A percentile compares a stretch with the other conserved stretches of the same genome.
Conservation (phyloP, 2,797 vertebrate species). For the Sebastes steindachneri region DNA sequence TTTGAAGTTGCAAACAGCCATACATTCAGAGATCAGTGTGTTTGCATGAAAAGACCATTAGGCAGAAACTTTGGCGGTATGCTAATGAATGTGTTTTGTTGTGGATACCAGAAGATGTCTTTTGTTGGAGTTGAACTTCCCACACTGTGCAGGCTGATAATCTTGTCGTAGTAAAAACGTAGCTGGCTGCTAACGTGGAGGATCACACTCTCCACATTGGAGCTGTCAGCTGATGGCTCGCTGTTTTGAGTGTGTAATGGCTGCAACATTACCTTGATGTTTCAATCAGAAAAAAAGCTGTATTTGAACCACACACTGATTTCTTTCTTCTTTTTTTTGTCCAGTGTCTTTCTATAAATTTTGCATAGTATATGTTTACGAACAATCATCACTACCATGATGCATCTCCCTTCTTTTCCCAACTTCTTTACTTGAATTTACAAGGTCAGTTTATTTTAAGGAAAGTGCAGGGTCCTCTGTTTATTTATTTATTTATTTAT, state of each 20-base stretch:
- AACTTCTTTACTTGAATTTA: neutral
- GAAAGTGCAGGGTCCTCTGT: neutral
- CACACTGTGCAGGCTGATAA: neutral
- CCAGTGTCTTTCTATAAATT: neutral
- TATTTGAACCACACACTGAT: neutral
- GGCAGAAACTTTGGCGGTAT: conserved; percentile 64
- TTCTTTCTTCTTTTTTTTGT: no score
- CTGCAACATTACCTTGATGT: neutral
- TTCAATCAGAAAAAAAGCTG: neutral
- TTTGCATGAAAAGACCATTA: conserved; percentile 31
- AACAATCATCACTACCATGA: neutral
- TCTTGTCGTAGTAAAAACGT: conserved; percentile 37
- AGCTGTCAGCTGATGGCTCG: conserved; percentile 72
- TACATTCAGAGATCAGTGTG: neutral
- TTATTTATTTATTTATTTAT: no score
- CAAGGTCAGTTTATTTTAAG: neutral
- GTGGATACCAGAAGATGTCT: conserved; percentile 44
- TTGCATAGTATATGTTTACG: neutral
- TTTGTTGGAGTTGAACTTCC: conserved; percentile 22
- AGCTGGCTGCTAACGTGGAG: conserved; percentile 3
- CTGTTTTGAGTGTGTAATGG: conserved; percentile 48
- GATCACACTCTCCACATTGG: conserved; percentile 36
- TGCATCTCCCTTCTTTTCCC: neutral
- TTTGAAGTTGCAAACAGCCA: neutral
- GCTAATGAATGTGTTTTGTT: conserved; percentile 22